Base-by-base conservation (phyloP, 2,888 invertebrate genomes). In the Oxytorus armatus region DNA sequence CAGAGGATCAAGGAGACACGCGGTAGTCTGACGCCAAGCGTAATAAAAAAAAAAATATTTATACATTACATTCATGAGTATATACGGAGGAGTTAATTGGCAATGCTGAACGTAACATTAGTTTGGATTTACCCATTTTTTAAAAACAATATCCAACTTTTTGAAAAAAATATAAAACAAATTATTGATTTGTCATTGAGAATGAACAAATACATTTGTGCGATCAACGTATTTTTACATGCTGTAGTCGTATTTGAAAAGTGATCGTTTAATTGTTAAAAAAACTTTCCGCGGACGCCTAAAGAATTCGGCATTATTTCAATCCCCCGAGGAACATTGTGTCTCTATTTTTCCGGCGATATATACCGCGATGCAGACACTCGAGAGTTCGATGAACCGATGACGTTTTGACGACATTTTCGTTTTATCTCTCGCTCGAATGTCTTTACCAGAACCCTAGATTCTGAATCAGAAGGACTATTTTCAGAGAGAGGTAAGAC, bases 381-480 rank as follows among this genome's bases (percentile, higher is more conserved):
- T 39, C 18, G 49, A 14, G 55, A 73, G 80, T 76, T 80, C 76
- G 80, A 76, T 53, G 80, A 73, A 80, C 80, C 72, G 68, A 42
- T 76, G 66, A 76, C 61, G 76, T 80, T 80, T 73, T 76, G 39
- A 76, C 23, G 23, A 68, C 61, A 47, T 77, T 68, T 80, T 80
- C 76, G 55, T 49, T 77, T 75, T 80, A 47, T 73, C 63, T 36
- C 33, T 49, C 59, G 55, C 33, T 23, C 68, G 57, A 57, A 73
- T 39, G 36, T 29, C 5, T 63, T 29, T 42, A 36, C 72, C 29
- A 49, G 51, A 55, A 61, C 59, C 59, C 66, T 66, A 76, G 29
- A 80, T 80, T 77, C 76, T 73, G 80, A 80, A 77, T 80, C 80
- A 68, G 72, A 63, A 55, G 55, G 55, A 80, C 80, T 80, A 80